phyloP scores from a whole-genome alignment of 37 sponge, comb jelly and placozoan species.

The Crambe crambe region DNA sequence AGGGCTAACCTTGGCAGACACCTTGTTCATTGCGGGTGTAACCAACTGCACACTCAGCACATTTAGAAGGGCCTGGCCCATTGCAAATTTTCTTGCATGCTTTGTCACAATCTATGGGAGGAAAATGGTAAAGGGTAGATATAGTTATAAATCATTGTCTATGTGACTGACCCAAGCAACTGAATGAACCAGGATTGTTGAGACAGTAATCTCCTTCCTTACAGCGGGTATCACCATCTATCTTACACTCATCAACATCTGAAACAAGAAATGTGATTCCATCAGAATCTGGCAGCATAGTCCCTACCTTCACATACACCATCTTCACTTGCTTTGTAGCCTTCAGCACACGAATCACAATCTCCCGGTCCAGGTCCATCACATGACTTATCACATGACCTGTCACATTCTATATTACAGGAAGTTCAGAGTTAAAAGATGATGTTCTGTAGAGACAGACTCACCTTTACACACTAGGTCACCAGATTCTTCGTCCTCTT shows the following conservation, averaged over 20 bases:
- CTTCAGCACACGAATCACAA: constrained; percentile 72
- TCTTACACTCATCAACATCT: constrained; percentile 84
- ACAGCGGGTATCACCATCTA: constrained; percentile 44
- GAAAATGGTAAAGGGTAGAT: background rate
- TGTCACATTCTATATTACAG: constrained; percentile 60
- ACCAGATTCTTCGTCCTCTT: constrained; percentile 1
- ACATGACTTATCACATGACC: constrained; percentile 65
- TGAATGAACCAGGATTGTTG: constrained; percentile 67
- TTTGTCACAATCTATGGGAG: constrained; percentile 60
- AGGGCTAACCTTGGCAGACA: constrained; percentile 1
- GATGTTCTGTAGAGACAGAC: background rate
- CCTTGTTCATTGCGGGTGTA: constrained; percentile 44
- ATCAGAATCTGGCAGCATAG: too few relatives aligned
- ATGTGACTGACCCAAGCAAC: constrained; percentile 53
- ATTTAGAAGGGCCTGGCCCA: constrained; percentile 70
- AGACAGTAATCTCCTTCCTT: constrained; percentile 82
- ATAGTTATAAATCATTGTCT: background rate
- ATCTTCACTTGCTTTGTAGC: constrained; percentile 56
- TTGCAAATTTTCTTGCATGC: constrained; percentile 64
- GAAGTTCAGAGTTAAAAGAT: background rate
- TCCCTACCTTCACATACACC: constrained; percentile 60
- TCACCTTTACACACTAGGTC: constrained; percentile 11
- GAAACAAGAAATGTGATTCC: background rate
- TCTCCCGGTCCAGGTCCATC: constrained; percentile 54
- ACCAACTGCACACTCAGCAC: constrained; percentile 71